Percentiles rank a stretch among this genome's conserved stretches.
phyloP scores from a whole-genome alignment of 2,113 vertebrate genomes.

The Ammodytes dubius region DNA sequence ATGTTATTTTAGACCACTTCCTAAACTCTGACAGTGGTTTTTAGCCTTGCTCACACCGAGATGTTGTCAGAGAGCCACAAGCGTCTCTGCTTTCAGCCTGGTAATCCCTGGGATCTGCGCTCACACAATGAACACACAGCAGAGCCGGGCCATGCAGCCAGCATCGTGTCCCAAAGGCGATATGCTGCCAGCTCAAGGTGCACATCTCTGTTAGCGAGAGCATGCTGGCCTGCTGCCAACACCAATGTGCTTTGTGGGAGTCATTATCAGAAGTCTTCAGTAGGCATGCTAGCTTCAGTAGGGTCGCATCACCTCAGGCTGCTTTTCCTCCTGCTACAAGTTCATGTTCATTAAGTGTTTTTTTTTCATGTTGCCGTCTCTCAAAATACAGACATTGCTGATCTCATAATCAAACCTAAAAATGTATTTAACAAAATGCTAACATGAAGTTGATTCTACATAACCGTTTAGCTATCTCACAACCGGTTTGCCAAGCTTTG shows the following conservation, averaged over 20 bases:
- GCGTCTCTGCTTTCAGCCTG: constrained; percentile 76
- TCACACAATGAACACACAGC: constrained; percentile 78
- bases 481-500: no score
- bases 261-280: constrained; percentile 40
- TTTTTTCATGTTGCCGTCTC: constrained; percentile 1
- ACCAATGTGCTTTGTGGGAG: constrained; percentile 42
- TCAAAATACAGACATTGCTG: neutral
- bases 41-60: constrained; percentile 48
- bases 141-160: constrained; percentile 52
- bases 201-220: constrained; percentile 47
- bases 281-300: constrained; percentile 45
- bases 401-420: neutral
- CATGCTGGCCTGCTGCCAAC: constrained; percentile 52
- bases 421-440: neutral
- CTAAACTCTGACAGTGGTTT: constrained; percentile 46
- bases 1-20: constrained; percentile 65
- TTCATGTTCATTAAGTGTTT: constrained; percentile 9
- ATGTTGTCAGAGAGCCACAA: constrained; percentile 61
- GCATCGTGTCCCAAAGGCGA: constrained; percentile 60
- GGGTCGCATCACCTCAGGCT: constrained; percentile 36
- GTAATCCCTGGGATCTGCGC: constrained; percentile 80
- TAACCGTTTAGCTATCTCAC: no score
- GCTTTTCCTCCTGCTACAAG: constrained; percentile 1
- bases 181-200: constrained; percentile 73
- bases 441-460: neutral